A percentile compares a stretch with the other conserved stretches of the same genome.
Conservation (phyloP, 2,797 vertebrate genomes). For the Peromyscus aztecus region DNA sequence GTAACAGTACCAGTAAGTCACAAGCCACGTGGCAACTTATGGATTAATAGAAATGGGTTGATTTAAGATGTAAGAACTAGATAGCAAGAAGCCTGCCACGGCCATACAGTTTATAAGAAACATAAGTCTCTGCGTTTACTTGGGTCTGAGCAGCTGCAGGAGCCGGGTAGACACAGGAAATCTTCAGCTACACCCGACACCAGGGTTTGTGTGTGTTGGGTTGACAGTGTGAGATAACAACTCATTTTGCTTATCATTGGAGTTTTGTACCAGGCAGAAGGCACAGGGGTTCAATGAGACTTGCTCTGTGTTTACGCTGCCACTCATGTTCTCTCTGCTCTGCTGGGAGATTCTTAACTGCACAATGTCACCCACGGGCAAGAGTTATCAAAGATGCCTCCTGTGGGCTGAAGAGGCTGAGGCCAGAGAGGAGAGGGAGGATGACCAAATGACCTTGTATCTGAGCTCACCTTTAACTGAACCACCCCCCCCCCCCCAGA, state of each 20-base stretch:
- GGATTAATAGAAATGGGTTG: too few species aligned
- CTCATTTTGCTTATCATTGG: background rate
- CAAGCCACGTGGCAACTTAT: too few species aligned
- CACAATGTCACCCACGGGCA: background rate
- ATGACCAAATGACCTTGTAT: background rate
- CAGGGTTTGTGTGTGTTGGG: background rate
- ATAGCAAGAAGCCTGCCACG: too few species aligned
- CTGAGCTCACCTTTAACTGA: background rate
- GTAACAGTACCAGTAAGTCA: too few species aligned
- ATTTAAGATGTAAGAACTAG: too few species aligned
- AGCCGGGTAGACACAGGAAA: too few species aligned
- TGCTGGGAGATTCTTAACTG: slow-evolving; percentile 20
- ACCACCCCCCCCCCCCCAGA: background rate
- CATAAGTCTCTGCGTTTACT: too few species aligned
- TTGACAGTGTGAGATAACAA: background rate
- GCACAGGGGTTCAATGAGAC: background rate
- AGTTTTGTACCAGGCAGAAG: background rate
- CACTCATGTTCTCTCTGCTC: slow-evolving; percentile 18
- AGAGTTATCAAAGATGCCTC: slow-evolving; percentile 2
- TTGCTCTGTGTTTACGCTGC: background rate
- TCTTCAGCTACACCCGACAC: background rate
- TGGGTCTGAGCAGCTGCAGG: too few species aligned
- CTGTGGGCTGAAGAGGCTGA: background rate
- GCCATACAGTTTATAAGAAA: too few species aligned
- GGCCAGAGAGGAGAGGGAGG: background rate